Percentiles rank a stretch among this genome's conserved stretches.
These are phyloP conservation scores for Platichthys flesus DNA, from an alignment of 2,113 vertebrate species.

Conservation along the genomic window DNA sequence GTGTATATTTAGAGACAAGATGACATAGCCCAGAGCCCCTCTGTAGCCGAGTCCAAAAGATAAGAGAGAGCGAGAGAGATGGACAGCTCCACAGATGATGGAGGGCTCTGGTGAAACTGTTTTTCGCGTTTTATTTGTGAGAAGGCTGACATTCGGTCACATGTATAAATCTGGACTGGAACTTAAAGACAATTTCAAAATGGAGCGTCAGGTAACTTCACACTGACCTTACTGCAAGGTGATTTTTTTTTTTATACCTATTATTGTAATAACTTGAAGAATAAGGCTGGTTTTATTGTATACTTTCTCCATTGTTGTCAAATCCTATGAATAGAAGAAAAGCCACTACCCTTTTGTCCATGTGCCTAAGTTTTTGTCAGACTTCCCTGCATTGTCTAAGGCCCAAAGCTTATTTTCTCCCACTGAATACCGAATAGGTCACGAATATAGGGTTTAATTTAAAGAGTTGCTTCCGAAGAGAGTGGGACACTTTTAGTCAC, in stretches of 20 bases:
- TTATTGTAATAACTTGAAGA: conserved; percentile 30
- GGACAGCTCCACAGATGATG: conserved; percentile 73
- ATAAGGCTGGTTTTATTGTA: conserved; percentile 16
- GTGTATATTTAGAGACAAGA: conserved; percentile 54
- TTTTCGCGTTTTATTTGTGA: conserved; percentile 58
- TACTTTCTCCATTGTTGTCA: conserved; percentile 5
- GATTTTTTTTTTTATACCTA: conserved; percentile 27
- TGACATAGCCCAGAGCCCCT: conserved; percentile 80
- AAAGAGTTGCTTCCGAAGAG: neutral
- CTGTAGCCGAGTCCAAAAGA: conserved; percentile 77
- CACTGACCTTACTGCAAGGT: conserved; percentile 51
- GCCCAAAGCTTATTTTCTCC: conserved; percentile 2
- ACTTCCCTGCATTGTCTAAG: conserved; percentile 2
- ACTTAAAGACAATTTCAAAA: conserved; percentile 71
- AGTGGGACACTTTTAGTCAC: neutral
- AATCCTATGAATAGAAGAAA: conserved; percentile 20
- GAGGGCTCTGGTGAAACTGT: conserved; percentile 56
- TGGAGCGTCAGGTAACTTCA: conserved; percentile 32
- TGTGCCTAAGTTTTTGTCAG: neutral
- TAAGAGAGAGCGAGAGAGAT: conserved; percentile 77
- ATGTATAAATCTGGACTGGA: conserved; percentile 49
- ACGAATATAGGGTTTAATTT: neutral
- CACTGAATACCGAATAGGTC: neutral
- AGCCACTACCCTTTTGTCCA: conserved; percentile 10
- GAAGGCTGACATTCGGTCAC: conserved; percentile 60